These are phyloP conservation scores for Poeciliopsis turneri DNA, from an alignment of 2,797 vertebrate genomes.

Conservation along the genomic window DNA sequence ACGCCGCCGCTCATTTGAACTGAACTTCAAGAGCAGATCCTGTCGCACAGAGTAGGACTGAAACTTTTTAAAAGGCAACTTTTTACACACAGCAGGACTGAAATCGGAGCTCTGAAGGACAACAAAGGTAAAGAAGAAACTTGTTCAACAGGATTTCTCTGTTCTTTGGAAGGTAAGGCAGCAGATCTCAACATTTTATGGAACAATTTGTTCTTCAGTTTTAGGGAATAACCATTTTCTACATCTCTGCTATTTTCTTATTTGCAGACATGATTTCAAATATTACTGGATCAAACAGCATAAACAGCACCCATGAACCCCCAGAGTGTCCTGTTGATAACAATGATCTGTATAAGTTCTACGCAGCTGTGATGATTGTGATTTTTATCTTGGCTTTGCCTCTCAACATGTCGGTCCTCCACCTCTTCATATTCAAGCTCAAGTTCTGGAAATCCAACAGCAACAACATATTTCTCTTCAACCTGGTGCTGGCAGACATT, in stretches of 20 bases:
- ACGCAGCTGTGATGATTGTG: slow-evolving; percentile 61
- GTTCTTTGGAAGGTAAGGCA: slow-evolving; percentile 16
- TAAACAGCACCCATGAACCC: too few relatives aligned
- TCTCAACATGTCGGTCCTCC: slow-evolving; percentile 72
- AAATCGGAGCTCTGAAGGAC: not conserved
- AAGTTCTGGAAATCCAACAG: slow-evolving; percentile 81
- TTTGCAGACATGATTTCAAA: not conserved
- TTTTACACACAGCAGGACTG: not conserved
- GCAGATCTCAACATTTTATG: not conserved
- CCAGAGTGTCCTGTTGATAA: slow-evolving; percentile 15
- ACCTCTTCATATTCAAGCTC: slow-evolving; percentile 81
- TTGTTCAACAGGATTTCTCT: slow-evolving; percentile 30
- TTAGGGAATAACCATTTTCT: not conserved
- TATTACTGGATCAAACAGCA: rapidly evolving
- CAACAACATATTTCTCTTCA: slow-evolving; percentile 79
- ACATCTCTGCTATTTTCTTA: not conserved
- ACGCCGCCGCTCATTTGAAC: slow-evolving; percentile 5
- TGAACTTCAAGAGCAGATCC: slow-evolving; percentile 30
- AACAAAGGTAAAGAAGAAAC: slow-evolving; percentile 22
- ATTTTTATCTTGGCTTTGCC: slow-evolving; percentile 77
- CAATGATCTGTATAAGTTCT: slow-evolving; percentile 53
- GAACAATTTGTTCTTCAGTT: not conserved
- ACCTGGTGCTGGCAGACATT: slow-evolving; percentile 76
- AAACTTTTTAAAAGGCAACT: not conserved
- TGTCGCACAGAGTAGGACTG: slow-evolving; percentile 5